phyloP scores from a whole-genome alignment of 2,113 vertebrate species.

The Furnarius figulus region DNA sequence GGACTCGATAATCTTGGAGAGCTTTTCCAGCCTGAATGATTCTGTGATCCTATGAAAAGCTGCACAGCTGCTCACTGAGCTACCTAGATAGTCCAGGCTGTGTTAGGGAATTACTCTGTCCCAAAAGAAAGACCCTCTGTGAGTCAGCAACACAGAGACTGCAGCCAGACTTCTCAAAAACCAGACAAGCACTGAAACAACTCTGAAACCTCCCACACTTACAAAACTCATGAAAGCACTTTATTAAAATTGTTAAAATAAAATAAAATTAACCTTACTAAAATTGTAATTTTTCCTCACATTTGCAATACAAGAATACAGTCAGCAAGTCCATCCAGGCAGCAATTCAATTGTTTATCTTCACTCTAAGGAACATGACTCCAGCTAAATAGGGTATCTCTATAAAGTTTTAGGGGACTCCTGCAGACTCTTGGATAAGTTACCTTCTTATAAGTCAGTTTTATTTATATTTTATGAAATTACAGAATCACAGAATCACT shows the following conservation, averaged over 20 bases:
- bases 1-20: neutral
- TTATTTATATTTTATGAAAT: neutral
- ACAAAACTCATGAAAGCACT: neutral
- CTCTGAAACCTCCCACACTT: neutral
- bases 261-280: neutral
- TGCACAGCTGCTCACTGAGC: neutral
- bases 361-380: neutral
- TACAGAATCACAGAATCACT: neutral
- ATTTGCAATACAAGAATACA: neutral
- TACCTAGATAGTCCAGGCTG: fast-evolving
- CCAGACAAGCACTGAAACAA: neutral
- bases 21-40: neutral
- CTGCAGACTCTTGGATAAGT: neutral
- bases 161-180: neutral
- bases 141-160: neutral
- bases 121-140: neutral
- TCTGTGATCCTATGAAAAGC: neutral
- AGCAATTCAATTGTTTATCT: neutral
- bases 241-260: neutral
- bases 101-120: fast-evolving
- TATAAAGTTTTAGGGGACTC: neutral
- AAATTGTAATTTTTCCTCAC: neutral
- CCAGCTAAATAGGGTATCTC: neutral
- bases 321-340: neutral
- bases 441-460: neutral